phyloP scores from a whole-genome alignment of 2,113 vertebrate genomes.

The Pomatorhinus ruficollis region DNA sequence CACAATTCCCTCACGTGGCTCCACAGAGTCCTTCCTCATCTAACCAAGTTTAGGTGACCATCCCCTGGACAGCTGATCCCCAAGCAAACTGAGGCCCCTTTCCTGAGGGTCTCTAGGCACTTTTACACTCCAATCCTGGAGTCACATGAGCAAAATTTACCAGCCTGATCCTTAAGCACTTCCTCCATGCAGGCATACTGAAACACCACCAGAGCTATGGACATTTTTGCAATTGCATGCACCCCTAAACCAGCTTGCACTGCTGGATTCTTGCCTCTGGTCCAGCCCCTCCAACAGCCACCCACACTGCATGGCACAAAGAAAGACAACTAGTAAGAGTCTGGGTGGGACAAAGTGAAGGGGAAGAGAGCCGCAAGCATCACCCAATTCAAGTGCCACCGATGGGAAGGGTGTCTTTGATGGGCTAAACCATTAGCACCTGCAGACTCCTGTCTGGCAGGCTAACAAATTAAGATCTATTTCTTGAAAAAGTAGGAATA shows the following conservation, averaged over 20 bases:
- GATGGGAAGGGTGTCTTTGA: background rate
- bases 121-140: background rate
- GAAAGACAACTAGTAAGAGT: background rate
- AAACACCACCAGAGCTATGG: background rate
- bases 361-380: background rate
- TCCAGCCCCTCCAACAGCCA: background rate
- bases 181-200: background rate
- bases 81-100: background rate
- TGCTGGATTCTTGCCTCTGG: background rate
- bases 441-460: background rate
- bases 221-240: background rate
- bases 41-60: background rate
- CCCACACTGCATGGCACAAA: fast-evolving
- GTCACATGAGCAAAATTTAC: background rate
- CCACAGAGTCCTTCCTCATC: background rate
- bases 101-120: background rate
- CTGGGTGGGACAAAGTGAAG: background rate
- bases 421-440: background rate
- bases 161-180: background rate
- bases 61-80: background rate
- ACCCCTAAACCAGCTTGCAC: background rate
- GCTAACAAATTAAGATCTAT: background rate
- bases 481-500: background rate
- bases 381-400: background rate
- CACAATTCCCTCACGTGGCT: background rate